phyloP scores from a whole-genome alignment of 64 coral and sea anemone genomes.

The Astreopora myriophthalma region DNA sequence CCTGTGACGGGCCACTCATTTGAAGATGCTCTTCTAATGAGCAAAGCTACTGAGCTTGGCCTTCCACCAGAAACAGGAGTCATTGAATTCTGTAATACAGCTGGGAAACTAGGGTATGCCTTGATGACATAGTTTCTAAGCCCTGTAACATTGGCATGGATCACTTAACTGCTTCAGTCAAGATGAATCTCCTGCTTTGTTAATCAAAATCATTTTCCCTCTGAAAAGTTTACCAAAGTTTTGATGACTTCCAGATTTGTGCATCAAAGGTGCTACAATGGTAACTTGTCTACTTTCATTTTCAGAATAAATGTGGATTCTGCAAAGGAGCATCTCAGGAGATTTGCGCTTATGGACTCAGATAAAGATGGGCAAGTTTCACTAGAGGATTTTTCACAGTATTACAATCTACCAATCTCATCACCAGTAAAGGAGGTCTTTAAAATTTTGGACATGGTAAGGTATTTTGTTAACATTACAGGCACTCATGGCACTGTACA shows the following conservation, averaged over 20 bases:
- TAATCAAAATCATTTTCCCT: not conserved
- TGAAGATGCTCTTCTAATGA: conserved; percentile 57
- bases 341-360: conserved; percentile 27
- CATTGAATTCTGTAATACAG: conserved; percentile 39
- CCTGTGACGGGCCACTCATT: conserved; percentile 68
- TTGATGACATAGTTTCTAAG: no score
- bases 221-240: not conserved
- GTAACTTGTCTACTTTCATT: not conserved
- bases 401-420: conserved; percentile 36
- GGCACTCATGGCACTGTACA: not conserved
- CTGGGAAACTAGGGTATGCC: conserved; percentile 55
- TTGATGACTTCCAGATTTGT: not conserved
- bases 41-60: not conserved
- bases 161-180: not conserved
- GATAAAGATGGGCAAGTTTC: conserved; percentile 61
- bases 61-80: conserved; percentile 49
- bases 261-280: not conserved
- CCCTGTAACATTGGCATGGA: no score
- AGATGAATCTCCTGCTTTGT: not conserved
- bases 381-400: conserved; percentile 39
- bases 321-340: conserved; percentile 48
- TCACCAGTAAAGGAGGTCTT: conserved; percentile 27
- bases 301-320: conserved; percentile 52
- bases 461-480: not conserved
- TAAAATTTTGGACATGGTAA: conserved; percentile 54